Evolutionary conservation across 1,140 invertebrate species (phyloP), one percentile per base, ranked within the genome.

Genomic region (Streblospio benedicti): DNA sequence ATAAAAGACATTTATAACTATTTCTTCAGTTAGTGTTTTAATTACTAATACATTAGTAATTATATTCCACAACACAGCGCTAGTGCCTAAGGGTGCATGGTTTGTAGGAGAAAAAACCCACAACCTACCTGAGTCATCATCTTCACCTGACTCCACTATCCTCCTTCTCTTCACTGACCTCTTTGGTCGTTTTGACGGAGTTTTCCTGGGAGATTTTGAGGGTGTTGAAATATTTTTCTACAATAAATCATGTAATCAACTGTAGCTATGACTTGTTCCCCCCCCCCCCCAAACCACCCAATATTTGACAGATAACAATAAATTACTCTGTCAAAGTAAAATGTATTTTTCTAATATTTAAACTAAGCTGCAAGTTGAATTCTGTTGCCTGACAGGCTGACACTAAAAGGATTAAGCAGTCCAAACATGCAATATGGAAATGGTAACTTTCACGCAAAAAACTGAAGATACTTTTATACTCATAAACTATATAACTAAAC

Each of bases 51-150:
- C n/a, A n/a, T n/a, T n/a, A n/a, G n/a, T n/a, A n/a, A n/a, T n/a
- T n/a, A n/a, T n/a, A n/a, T n/a, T n/a, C n/a, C n/a, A n/a, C n/a
- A n/a, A n/a, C n/a, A n/a, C n/a, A n/a, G n/a, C n/a, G n/a, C n/a
- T n/a, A n/a, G n/a, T n/a, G n/a, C 35, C 9, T 38, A 9, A 9
- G n/a, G 35, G 35, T 38, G 35, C 9, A 9, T 38, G n/a, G 9
- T 38, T 38, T 9, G 9, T 38, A n/a, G 35, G 9, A 38, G n/a
- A 28, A 25, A 33, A 16, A 38, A 18, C 12, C 35, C 4, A 12
- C 49, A 38, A 14, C 51, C 5, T 56, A 71, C 71, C 70, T 44
- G 70, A 71, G 20, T 71, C 71, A n/a, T 69, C 61, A 59, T 66
- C 65, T 53, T 58, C 61, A 27, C 62, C 50, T 25, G 44, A 28